Conservation (phyloP, 1,140 invertebrate species). For the Bombus turneri region DNA sequence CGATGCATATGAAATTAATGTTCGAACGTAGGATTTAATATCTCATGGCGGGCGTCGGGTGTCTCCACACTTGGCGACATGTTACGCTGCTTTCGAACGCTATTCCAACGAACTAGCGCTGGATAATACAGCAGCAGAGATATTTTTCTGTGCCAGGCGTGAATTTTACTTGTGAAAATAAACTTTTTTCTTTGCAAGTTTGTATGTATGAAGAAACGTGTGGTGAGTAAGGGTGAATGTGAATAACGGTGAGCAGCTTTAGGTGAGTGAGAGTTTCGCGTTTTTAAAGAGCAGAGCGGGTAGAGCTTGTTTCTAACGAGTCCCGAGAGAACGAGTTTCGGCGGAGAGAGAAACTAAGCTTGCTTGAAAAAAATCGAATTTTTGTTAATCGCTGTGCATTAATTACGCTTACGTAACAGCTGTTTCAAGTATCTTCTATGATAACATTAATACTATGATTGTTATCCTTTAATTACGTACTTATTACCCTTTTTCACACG, state of each 20-base stretch:
- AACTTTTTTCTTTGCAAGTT: background rate
- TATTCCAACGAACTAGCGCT: background rate
- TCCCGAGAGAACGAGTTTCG: conserved; percentile 12
- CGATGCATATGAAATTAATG: conserved; percentile 56
- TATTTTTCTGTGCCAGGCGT: background rate
- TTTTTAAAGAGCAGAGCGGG: background rate
- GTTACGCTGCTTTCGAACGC: background rate
- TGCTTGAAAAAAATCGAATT: background rate
- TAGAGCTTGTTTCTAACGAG: conserved; percentile 24
- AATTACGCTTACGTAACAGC: background rate
- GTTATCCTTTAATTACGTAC: background rate
- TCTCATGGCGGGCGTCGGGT: background rate
- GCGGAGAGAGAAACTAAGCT: conserved; percentile 21
- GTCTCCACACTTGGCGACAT: background rate
- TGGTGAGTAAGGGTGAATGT: background rate
- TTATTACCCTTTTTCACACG: no score
- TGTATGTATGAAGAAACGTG: background rate
- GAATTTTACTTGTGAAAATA: background rate
- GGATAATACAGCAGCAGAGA: background rate
- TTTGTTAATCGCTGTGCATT: background rate
- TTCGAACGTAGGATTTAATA: conserved; percentile 8
- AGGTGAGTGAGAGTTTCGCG: background rate
- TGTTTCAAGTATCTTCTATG: background rate
- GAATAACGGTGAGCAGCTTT: background rate
- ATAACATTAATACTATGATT: background rate